A percentile compares a stretch with the other conserved stretches of the same genome.
These are phyloP conservation scores for Cuculus canorus DNA, from an alignment of 2,797 vertebrate genomes.

Conservation along the genomic window DNA sequence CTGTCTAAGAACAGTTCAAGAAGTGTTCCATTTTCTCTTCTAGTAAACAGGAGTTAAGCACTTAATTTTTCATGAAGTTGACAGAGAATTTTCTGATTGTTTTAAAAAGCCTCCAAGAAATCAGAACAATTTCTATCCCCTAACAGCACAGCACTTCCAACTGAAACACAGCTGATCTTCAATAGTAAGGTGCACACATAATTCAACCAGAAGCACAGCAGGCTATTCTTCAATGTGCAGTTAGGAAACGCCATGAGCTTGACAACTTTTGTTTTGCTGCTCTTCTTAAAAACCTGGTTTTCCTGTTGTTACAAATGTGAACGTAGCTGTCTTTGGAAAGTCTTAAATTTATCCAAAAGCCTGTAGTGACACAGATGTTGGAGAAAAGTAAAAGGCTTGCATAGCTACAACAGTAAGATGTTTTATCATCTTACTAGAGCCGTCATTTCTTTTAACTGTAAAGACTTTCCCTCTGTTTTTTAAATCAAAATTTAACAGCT, in stretches of 20 bases:
- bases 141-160: not conserved
- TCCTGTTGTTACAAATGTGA: not conserved
- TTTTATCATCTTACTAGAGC: not conserved
- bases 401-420: not conserved
- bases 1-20: not conserved
- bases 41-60: not conserved
- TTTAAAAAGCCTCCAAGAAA: not conserved
- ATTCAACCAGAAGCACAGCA: not conserved
- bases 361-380: not conserved
- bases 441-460: not conserved
- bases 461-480: not conserved
- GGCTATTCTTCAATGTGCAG: not conserved
- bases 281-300: not conserved
- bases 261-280: not conserved
- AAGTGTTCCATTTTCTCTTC: not conserved
- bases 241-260: not conserved
- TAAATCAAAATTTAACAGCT: not conserved
- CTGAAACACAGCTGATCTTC: not conserved
- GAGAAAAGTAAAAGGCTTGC: not conserved
- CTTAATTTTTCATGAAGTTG: not conserved
- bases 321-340: not conserved
- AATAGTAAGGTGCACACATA: accelerated
- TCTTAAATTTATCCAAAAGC: not conserved
- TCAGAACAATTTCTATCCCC: not conserved
- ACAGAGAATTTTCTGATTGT: not conserved